Evolutionary conservation across 2,888 invertebrate genomes (phyloP).

Genomic region (Apeira syringaria): DNA sequence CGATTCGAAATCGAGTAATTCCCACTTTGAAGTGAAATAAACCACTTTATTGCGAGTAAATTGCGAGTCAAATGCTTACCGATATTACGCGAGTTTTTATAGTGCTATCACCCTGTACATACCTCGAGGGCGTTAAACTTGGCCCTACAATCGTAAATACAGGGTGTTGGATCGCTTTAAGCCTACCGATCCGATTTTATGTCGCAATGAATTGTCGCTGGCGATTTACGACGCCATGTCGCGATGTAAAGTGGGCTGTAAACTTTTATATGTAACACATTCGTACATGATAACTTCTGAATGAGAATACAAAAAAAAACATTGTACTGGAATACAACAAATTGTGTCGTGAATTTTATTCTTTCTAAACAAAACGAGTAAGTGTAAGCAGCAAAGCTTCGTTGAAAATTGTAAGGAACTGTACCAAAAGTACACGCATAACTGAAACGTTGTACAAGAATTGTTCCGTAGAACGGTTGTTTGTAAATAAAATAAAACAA

Average conservation of each 20-base stretch:
- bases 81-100: conserved; percentile 71
- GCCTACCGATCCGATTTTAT: conserved; percentile 72
- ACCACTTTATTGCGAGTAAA: conserved; percentile 48
- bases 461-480: conserved; percentile 1
- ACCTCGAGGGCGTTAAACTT: conserved; percentile 62
- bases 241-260: conserved; percentile 56
- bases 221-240: conserved; percentile 57
- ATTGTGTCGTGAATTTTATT: conserved; percentile 1
- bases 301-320: conserved; percentile 8
- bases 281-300: conserved; percentile 39
- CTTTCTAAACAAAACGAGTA: neutral
- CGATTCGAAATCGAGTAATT: conserved; percentile 31
- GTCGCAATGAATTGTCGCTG: conserved; percentile 63
- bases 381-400: neutral
- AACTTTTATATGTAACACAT: conserved; percentile 41
- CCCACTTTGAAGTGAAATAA: conserved; percentile 41
- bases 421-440: neutral
- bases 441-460: conserved; percentile 1
- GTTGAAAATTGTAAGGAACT: neutral
- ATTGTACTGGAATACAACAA: neutral
- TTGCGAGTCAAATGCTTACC: conserved; percentile 72
- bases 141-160: conserved; percentile 70
- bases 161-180: conserved; percentile 57
- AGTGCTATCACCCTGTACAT: conserved; percentile 63
- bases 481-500: conserved; percentile 19